These are phyloP conservation scores for Noctuana brunneofusca DNA, from an alignment of 2,888 invertebrate genomes.

Conservation along the genomic window DNA sequence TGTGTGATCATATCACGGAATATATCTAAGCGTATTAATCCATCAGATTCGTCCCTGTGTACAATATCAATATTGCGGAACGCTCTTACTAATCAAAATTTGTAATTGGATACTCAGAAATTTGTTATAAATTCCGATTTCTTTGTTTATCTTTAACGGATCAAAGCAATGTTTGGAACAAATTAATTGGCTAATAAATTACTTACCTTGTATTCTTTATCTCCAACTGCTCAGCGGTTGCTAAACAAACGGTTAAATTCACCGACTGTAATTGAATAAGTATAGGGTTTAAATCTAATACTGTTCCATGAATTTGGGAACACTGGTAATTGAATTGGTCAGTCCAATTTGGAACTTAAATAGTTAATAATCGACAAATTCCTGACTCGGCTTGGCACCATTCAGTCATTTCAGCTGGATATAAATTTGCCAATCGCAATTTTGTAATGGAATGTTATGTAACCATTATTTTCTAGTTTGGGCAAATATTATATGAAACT, in stretches of 20 bases:
- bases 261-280: constrained; percentile 21
- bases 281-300: constrained; percentile 29
- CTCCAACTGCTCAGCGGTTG: constrained; percentile 3
- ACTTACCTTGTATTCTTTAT: constrained; percentile 27
- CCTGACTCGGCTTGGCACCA: constrained; percentile 7
- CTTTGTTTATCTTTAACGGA: constrained; percentile 24
- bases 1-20: not conserved
- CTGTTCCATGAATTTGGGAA: constrained; percentile 22
- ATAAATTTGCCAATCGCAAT: constrained; percentile 14
- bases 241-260: constrained; percentile 24
- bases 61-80: constrained; percentile 21
- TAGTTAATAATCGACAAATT: constrained; percentile 26
- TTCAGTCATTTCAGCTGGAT: constrained; percentile 5
- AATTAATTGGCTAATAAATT: constrained; percentile 29
- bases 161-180: constrained; percentile 24
- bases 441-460: constrained; percentile 3
- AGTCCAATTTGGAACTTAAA: constrained; percentile 26
- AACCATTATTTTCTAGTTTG: not conserved
- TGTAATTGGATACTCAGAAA: constrained; percentile 27
- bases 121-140: constrained; percentile 19
- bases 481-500: no score
- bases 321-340: constrained; percentile 31
- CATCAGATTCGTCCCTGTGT: constrained; percentile 1
- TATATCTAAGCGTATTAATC: constrained; percentile 16
- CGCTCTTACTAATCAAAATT: constrained; percentile 29